Base-by-base conservation (phyloP, 2,113 vertebrate species). In the Etia nguti region DNA sequence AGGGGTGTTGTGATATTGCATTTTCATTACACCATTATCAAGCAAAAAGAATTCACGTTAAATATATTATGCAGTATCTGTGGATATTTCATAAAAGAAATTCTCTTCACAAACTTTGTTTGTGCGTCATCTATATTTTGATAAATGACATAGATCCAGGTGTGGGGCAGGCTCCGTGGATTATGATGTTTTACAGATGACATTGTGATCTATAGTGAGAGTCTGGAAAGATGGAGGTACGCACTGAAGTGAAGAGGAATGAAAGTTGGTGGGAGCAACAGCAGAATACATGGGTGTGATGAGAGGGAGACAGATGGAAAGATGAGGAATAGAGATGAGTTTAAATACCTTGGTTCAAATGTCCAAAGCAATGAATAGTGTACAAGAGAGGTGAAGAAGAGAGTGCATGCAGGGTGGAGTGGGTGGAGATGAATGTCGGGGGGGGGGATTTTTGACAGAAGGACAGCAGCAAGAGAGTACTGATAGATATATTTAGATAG, bases 391-490 rank as follows among this genome's bases (percentile, higher is more conserved):
- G 34, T 68, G 62, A 68, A 68, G 62, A 65, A 0, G 57, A 31
- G 26, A 16, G 10, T 38, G 60, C 20, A 65, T 2, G 60, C 20
- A 8, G 34, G 34, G 60, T 65, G 60, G 60, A 65, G 60, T n/a
- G 0, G 10, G 60, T 65, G 12, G 20, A 38, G 60, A 65, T 38
- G 31, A 65, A 22, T 38, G 60, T 38, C 10, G 0, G 20, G 60
- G 20, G 60, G 20, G 20, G 34, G 31, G 20, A 65, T 38, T 65
- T 36, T 36, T 65, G 18, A 65, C 60, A 65, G 38, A 38, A 38
- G 60, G 20, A 62, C 10, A 34, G 20, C 34, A 68, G 6, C 11
- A 65, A 38, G 34, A 22, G 4, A 8, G 20, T 38, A 68, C 4
- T 22, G 34, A 62, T 62, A 34, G 59, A 62, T 20, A 62, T 18